Percentiles rank a stretch among this genome's conserved stretches.
phyloP scores from a whole-genome alignment of 92 coral and sea anemone species.

The Paramuricea clavata region DNA sequence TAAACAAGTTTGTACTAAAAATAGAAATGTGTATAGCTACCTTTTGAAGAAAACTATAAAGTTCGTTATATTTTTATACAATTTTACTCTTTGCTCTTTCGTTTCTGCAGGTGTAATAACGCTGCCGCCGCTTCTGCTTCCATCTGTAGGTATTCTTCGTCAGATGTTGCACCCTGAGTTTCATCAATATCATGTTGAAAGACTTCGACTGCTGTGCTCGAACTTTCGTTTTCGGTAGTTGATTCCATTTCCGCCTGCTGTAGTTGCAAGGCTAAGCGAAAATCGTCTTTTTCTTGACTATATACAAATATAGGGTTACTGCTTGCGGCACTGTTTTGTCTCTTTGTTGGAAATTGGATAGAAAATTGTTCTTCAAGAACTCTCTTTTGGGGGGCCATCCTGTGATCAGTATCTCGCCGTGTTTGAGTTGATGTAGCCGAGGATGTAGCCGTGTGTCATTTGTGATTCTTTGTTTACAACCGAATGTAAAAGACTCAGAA shows the following conservation, averaged over 20 bases:
- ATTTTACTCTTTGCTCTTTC: not conserved
- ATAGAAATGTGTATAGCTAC: too few relatives aligned
- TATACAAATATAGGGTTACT: not conserved
- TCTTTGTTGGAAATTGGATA: constrained; percentile 34
- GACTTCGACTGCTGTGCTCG: not conserved
- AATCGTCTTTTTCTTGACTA: constrained; percentile 34
- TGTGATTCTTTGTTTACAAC: too few relatives aligned
- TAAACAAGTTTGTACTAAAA: too few relatives aligned
- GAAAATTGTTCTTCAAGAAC: constrained; percentile 40
- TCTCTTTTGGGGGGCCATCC: constrained; percentile 56
- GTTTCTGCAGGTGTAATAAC: constrained; percentile 34
- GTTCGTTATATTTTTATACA: not conserved
- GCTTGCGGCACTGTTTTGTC: not conserved
- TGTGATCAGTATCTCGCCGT: constrained; percentile 30
- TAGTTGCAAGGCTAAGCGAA: constrained; percentile 57
- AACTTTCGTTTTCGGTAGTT: not conserved
- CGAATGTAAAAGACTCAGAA: not conserved
- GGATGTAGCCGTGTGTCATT: too few relatives aligned
- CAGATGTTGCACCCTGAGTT: not conserved
- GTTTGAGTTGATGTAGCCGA: not conserved
- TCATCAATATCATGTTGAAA: not conserved
- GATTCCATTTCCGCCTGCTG: constrained; percentile 64
- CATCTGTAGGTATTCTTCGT: not conserved
- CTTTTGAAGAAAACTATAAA: not conserved
- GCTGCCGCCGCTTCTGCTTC: constrained; percentile 61